A percentile compares a stretch with the other conserved stretches of the same genome.
phyloP scores from a whole-genome alignment of 2,888 invertebrate species.

The Sminthurinus aureus region DNA sequence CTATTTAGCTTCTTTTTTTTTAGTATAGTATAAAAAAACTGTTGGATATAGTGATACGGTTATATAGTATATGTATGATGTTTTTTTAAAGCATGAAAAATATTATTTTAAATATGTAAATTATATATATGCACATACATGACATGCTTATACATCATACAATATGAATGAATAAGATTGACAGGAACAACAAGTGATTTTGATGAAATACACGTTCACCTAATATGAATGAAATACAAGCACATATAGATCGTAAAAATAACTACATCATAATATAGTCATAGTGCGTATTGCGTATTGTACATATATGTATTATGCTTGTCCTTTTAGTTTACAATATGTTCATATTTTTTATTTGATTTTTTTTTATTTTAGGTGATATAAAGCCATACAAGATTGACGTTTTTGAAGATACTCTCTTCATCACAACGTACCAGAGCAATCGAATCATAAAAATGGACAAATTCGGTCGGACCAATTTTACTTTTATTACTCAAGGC shows the following conservation, averaged over 20 bases:
- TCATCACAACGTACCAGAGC: constrained; percentile 71
- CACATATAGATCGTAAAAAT: no score
- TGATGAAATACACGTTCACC: no score
- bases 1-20: background rate
- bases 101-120: no score
- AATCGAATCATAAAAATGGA: constrained; percentile 72
- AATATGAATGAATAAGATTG: background rate
- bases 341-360: background rate
- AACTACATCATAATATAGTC: background rate
- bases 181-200: no score
- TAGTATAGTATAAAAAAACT: no score
- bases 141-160: background rate
- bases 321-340: background rate
- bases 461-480: constrained; percentile 72
- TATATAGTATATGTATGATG: no score
- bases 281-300: background rate
- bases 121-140: background rate
- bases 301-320: background rate
- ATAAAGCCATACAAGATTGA: constrained; percentile 76
- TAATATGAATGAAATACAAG: no score
- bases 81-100: no score
- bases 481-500: constrained; percentile 64
- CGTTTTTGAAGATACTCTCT: constrained; percentile 76
- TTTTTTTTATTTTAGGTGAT: constrained; percentile 62
- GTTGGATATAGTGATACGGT: no score